Percentiles rank a stretch among this genome's conserved stretches.
Evolutionary conservation across 2,888 invertebrate species (phyloP).

Genomic region (Drosophila nigritarsus): DNA sequence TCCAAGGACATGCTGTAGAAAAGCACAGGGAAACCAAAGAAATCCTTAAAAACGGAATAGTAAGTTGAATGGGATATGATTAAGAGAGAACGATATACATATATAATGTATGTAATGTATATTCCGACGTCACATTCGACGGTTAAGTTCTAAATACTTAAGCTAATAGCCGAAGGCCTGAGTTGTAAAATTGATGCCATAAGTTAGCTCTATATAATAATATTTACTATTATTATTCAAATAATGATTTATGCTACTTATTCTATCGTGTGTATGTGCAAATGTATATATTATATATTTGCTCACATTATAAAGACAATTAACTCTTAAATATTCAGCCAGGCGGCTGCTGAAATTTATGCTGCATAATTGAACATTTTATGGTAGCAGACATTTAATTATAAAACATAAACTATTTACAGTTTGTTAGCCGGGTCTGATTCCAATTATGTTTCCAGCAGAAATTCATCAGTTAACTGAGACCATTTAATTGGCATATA

Average conservation of each 20-base stretch:
- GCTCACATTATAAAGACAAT: background rate
- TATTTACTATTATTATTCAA: background rate
- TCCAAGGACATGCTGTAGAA: background rate
- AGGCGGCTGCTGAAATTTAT: background rate
- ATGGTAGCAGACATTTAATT: background rate
- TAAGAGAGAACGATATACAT: too few relatives aligned
- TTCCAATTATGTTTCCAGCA: background rate
- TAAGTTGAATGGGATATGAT: background rate
- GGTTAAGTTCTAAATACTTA: background rate
- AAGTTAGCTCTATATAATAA: background rate
- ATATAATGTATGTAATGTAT: too few relatives aligned
- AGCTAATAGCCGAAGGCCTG: background rate
- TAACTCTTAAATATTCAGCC: background rate
- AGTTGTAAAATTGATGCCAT: background rate
- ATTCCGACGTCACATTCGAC: background rate
- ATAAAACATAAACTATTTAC: background rate
- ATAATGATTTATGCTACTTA: background rate
- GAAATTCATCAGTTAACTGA: background rate
- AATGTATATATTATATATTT: background rate
- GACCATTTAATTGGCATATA: background rate
- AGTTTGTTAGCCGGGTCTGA: background rate
- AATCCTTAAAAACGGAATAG: background rate
- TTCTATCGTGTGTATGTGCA: background rate
- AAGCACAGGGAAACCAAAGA: background rate
- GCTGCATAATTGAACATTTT: background rate